Evolutionary conservation across 1,140 invertebrate species (phyloP).

Genomic region (Lanistes nyassanus): DNA sequence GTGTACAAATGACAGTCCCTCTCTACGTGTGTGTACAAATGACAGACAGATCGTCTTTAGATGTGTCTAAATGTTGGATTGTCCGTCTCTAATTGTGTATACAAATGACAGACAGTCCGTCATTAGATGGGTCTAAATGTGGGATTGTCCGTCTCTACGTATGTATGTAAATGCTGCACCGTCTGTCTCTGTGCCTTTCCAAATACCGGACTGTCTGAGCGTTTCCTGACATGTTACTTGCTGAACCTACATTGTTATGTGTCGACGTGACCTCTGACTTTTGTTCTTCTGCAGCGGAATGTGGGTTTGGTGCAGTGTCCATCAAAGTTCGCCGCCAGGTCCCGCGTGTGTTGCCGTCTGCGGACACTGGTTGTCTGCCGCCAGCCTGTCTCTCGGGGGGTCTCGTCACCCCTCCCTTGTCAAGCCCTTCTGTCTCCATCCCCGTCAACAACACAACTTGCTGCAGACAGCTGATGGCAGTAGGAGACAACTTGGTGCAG

Average conservation of each 20-base stretch:
- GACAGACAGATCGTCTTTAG: background rate
- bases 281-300: background rate
- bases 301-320: background rate
- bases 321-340: too few species aligned
- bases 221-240: background rate
- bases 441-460: too few species aligned
- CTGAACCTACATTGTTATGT: background rate
- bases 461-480: too few species aligned
- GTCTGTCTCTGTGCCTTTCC: background rate
- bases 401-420: too few species aligned
- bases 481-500: too few species aligned
- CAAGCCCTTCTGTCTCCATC: too few species aligned
- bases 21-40: background rate
- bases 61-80: constrained; percentile 4
- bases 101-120: background rate
- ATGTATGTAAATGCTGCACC: background rate
- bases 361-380: too few species aligned
- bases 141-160: background rate
- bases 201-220: background rate
- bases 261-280: background rate
- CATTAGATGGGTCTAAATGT: background rate
- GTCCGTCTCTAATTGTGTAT: constrained; percentile 5
- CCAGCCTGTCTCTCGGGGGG: too few species aligned
- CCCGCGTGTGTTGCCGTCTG: too few species aligned
- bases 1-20: background rate